phyloP scores from a whole-genome alignment of 2,797 vertebrate genomes.

The Pelochelys cantorii region DNA sequence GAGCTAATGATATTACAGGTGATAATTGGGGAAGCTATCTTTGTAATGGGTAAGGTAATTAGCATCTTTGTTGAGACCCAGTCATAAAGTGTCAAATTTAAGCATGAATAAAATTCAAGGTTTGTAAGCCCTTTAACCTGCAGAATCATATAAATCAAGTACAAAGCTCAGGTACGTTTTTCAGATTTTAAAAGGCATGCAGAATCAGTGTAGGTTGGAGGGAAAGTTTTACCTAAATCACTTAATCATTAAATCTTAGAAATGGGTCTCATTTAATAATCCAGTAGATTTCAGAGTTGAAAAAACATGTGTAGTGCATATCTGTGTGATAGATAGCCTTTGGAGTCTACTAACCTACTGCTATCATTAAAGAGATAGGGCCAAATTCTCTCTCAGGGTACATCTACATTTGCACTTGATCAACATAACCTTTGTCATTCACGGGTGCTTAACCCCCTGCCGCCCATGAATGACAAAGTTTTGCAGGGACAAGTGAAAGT shows the following conservation, averaged over 20 bases:
- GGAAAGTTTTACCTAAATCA: background rate
- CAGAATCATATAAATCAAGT: background rate
- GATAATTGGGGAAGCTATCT: too few species aligned
- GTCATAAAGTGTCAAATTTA: too few species aligned
- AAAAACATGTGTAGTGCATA: background rate
- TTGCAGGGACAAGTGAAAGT: too few species aligned
- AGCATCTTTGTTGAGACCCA: too few species aligned
- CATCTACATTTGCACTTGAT: too few species aligned
- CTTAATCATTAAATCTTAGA: background rate
- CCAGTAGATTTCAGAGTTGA: background rate
- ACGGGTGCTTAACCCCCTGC: too few species aligned
- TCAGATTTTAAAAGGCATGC: background rate
- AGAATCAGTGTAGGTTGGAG: background rate
- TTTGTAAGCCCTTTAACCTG: background rate
- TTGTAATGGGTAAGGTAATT: too few species aligned
- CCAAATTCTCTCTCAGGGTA: background rate
- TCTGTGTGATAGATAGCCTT: background rate
- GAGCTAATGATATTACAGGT: too few species aligned
- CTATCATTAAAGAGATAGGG: background rate
- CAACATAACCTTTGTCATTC: too few species aligned
- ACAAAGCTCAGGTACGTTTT: rapidly evolving
- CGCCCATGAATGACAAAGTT: too few species aligned
- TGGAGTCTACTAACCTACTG: background rate
- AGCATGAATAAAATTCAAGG: background rate
- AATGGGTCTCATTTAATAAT: background rate